Evolutionary conservation across 1,140 invertebrate species (phyloP).

Genomic region (Orchestia grillus): DNA sequence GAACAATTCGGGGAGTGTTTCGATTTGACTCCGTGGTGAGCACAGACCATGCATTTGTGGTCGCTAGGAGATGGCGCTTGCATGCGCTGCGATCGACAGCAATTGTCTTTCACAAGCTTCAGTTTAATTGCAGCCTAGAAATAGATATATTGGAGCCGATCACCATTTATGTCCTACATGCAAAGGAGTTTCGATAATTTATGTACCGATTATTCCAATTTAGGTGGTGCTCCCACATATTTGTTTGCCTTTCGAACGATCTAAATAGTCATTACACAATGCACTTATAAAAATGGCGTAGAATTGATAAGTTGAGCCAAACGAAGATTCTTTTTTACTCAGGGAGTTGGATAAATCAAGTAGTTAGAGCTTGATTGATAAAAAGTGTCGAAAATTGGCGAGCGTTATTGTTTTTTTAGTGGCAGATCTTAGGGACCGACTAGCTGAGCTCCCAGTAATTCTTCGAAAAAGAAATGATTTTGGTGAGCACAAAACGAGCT

Average conservation of each 20-base stretch:
- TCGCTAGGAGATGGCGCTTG: background rate
- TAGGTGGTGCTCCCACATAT: too few relatives aligned
- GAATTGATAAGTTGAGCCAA: too few relatives aligned
- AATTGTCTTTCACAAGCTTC: background rate
- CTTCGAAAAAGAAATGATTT: background rate
- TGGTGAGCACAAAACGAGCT: background rate
- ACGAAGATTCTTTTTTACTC: background rate
- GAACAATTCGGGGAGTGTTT: too few relatives aligned
- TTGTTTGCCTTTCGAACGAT: too few relatives aligned
- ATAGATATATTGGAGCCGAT: background rate
- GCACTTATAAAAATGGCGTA: too few relatives aligned
- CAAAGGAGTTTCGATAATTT: too few relatives aligned
- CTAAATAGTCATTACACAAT: too few relatives aligned
- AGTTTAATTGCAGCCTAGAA: background rate
- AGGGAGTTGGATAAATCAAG: background rate
- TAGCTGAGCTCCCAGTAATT: background rate
- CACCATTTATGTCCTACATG: background rate
- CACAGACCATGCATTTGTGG: background rate
- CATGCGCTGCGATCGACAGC: background rate
- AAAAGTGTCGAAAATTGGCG: background rate
- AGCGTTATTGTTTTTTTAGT: background rate
- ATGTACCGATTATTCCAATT: too few relatives aligned
- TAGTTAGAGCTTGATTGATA: background rate
- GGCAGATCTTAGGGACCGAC: background rate
- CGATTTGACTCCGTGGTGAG: background rate